Evolutionary conservation across 2,888 invertebrate genomes (phyloP).

Genomic region (Blastobasis adustella): DNA sequence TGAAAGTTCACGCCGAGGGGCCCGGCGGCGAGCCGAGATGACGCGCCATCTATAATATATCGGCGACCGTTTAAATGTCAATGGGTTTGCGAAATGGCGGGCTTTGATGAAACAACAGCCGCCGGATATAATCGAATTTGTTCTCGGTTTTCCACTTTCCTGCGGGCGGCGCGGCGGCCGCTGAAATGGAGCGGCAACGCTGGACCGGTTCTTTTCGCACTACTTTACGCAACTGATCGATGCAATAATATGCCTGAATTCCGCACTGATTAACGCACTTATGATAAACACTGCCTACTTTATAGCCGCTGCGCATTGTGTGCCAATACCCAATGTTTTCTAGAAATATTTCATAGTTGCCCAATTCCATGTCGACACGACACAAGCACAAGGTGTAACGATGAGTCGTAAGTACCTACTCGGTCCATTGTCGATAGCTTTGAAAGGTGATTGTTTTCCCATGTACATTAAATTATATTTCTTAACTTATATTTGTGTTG

Average conservation of each 20-base stretch:
- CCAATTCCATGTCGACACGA: neutral
- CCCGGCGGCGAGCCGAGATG: slow-evolving; percentile 11
- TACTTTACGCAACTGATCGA: slow-evolving; percentile 58
- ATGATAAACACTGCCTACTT: slow-evolving; percentile 44
- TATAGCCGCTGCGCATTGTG: slow-evolving; percentile 29
- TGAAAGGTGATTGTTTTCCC: neutral
- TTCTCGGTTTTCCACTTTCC: slow-evolving; percentile 31
- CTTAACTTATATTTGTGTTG: no score
- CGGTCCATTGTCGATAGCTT: neutral
- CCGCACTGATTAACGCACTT: slow-evolving; percentile 56
- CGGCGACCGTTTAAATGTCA: slow-evolving; percentile 30
- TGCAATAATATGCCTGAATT: slow-evolving; percentile 61
- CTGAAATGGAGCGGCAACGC: slow-evolving; percentile 61
- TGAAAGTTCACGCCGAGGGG: slow-evolving; percentile 50
- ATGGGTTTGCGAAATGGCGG: slow-evolving; percentile 15
- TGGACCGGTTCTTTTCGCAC: slow-evolving; percentile 50
- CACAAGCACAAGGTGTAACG: neutral
- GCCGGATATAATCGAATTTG: slow-evolving; percentile 16
- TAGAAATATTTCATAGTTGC: slow-evolving; percentile 6
- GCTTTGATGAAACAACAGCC: slow-evolving; percentile 10
- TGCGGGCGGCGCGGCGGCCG: slow-evolving; percentile 15
- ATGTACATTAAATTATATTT: neutral
- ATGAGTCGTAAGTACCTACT: slow-evolving; percentile 3
- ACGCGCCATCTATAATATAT: slow-evolving; percentile 16
- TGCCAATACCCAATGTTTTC: slow-evolving; percentile 12